phyloP scores from a whole-genome alignment of 1,140 invertebrate genomes.

The Cydia strobilella region DNA sequence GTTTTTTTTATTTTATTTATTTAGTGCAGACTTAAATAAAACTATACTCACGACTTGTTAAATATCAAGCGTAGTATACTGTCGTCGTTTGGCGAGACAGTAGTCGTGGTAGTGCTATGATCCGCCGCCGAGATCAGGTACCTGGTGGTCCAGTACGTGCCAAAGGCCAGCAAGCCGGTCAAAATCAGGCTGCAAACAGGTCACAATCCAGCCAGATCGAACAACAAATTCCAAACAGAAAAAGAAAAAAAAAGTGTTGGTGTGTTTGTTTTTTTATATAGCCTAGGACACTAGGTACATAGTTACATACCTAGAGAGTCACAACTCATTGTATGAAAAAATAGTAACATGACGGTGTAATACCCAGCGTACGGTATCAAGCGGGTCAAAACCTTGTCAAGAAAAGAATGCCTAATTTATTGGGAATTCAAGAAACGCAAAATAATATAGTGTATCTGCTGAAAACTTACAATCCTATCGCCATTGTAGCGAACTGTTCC shows the following conservation, averaged over 20 bases:
- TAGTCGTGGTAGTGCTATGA: background rate
- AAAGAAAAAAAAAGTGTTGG: constrained; percentile 9
- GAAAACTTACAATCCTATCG: constrained; percentile 11
- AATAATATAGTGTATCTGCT: background rate
- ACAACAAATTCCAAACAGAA: no score
- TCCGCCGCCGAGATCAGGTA: constrained; percentile 53
- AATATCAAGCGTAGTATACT: constrained; percentile 3
- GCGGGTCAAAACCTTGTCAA: no score
- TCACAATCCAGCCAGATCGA: background rate
- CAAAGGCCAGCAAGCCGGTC: constrained; percentile 64
- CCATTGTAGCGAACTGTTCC: background rate
- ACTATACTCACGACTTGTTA: background rate
- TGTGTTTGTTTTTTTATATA: no score
- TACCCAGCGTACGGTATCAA: no score
- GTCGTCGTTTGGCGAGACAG: background rate
- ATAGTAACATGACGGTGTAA: no score
- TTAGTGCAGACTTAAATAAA: no score
- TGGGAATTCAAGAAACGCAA: no score
- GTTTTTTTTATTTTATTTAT: no score
- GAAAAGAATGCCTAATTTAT: no score
- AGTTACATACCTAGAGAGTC: no score
- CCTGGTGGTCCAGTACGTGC: constrained; percentile 68
- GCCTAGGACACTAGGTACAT: no score
- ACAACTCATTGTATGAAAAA: no score
- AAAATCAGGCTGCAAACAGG: constrained; percentile 59